Conservation (phyloP, 1,140 invertebrate species). For the Neuroterus valhalla region DNA sequence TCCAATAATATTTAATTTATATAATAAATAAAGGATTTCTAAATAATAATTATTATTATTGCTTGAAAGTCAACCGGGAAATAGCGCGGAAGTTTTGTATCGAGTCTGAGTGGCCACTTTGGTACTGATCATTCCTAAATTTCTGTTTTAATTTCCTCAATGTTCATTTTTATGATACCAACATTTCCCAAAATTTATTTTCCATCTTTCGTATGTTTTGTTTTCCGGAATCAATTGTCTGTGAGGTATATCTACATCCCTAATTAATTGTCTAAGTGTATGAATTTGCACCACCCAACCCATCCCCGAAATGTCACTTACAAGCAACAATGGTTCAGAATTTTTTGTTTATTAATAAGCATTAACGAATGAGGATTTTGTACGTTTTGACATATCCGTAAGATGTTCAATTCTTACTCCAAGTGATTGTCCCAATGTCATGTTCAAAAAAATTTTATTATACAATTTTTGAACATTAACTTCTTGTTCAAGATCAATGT, state of each 20-base stretch:
- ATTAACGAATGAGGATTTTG: slow-evolving; percentile 57
- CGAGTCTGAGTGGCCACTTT: too few relatives aligned
- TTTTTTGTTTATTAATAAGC: slow-evolving; percentile 57
- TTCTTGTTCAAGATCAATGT: background rate
- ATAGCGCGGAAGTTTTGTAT: too few relatives aligned
- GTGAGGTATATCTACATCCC: slow-evolving; percentile 28
- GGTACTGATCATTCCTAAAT: too few relatives aligned
- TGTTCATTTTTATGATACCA: too few relatives aligned
- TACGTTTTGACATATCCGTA: slow-evolving; percentile 46
- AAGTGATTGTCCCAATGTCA: slow-evolving; percentile 23
- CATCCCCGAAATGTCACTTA: slow-evolving; percentile 31
- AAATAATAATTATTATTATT: too few relatives aligned
- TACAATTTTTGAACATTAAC: background rate
- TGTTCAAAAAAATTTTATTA: background rate
- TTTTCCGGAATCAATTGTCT: background rate
- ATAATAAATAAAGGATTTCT: too few relatives aligned
- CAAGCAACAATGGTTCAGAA: slow-evolving; percentile 27
- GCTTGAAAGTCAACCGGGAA: too few relatives aligned
- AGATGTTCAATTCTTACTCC: slow-evolving; percentile 33
- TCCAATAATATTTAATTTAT: too few relatives aligned
- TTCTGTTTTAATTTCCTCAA: too few relatives aligned
- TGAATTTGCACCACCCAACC: slow-evolving; percentile 44
- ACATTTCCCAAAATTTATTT: background rate
- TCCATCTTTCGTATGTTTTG: background rate
- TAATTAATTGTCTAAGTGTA: slow-evolving; percentile 56